Percentiles rank a stretch among this genome's conserved stretches.
phyloP scores from a whole-genome alignment of 2,797 vertebrate species.

The Siniperca obscura region DNA sequence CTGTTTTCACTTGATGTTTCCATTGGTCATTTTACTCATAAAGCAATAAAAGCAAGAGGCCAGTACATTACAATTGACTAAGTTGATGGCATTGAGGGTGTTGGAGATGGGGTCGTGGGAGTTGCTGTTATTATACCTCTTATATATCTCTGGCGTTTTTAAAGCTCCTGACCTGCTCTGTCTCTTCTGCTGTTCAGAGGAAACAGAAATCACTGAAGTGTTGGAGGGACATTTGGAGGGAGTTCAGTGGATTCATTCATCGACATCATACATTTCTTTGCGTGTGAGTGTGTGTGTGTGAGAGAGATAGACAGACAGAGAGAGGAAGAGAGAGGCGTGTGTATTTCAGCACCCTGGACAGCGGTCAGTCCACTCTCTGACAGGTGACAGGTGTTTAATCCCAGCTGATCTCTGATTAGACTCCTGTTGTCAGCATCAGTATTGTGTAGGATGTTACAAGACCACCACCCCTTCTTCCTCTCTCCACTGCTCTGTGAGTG shows the following conservation, averaged over 20 bases:
- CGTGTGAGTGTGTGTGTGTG: constrained; percentile 13
- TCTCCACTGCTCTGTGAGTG: not conserved
- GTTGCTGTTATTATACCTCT: constrained; percentile 17
- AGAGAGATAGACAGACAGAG: not conserved
- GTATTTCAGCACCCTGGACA: constrained; percentile 74
- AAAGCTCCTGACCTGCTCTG: constrained; percentile 8
- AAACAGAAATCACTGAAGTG: not conserved
- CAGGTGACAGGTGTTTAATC: constrained; percentile 43
- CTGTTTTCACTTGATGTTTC: constrained; percentile 5
- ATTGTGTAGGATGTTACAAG: constrained; percentile 8
- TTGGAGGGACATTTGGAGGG: not conserved
- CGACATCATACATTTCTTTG: not conserved
- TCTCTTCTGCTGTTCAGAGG: constrained; percentile 5
- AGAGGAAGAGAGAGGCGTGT: not conserved
- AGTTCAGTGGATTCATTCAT: constrained; percentile 39
- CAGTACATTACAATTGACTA: constrained; percentile 6
- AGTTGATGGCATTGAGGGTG: constrained; percentile 14
- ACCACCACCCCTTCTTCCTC: not conserved
- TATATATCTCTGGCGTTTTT: constrained; percentile 4
- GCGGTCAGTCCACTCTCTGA: constrained; percentile 41
- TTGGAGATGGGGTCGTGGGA: not conserved
- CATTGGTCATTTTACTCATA: not conserved
- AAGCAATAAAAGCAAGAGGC: not conserved
- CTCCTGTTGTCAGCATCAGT: constrained; percentile 37
- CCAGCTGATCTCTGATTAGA: constrained; percentile 30